phyloP scores from a whole-genome alignment of 2,113 vertebrate species.

The Forbesichthys agassizii region DNA sequence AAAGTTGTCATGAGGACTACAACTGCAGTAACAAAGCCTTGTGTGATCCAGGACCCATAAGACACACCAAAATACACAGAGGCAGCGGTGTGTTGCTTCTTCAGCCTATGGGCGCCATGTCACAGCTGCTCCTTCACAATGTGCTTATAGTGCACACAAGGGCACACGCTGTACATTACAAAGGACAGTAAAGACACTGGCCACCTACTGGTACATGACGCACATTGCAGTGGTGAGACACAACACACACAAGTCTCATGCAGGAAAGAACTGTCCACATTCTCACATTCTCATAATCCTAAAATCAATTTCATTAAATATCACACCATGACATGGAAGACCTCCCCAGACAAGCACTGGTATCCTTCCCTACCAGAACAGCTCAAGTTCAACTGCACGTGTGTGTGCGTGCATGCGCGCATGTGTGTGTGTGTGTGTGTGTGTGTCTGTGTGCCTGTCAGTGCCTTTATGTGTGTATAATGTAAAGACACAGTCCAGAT shows the following conservation, averaged over 20 bases:
- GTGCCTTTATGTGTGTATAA: constrained; percentile 36
- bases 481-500: constrained; percentile 50
- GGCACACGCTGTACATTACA: background rate
- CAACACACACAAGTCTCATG: too few species aligned
- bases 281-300: too few species aligned
- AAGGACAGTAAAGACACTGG: background rate
- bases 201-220: background rate
- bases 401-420: constrained; percentile 19
- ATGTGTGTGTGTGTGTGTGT: background rate
- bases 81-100: background rate
- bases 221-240: too few species aligned
- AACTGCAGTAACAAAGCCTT: too few species aligned
- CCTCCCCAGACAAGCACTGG: too few species aligned
- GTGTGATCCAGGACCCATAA: background rate
- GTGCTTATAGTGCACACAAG: background rate
- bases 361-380: constrained; percentile 10
- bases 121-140: background rate
- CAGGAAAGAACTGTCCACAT: too few species aligned
- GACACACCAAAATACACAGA: background rate
- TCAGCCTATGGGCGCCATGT: background rate
- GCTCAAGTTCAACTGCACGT: constrained; percentile 9
- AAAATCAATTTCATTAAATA: too few species aligned
- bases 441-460: constrained; percentile 36
- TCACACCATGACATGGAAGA: too few species aligned
- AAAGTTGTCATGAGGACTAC: too few species aligned